Evolutionary conservation across 2,113 vertebrate species (phyloP).

Genomic region (Caracal caracal): DNA sequence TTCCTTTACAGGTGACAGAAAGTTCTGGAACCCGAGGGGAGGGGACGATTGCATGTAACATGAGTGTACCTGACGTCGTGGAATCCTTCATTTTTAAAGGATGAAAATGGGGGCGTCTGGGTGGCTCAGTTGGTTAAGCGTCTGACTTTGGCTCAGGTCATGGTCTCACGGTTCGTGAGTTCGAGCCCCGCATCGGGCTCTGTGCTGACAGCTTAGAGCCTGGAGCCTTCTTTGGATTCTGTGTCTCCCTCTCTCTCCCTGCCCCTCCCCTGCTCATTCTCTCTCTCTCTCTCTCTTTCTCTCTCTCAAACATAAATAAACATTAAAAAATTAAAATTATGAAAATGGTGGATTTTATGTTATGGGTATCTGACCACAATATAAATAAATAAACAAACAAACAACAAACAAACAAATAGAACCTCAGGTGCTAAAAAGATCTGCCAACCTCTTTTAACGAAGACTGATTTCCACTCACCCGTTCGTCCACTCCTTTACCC

Average conservation of each 20-base stretch:
- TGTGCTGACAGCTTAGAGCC: too few relatives aligned
- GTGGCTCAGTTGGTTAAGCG: too few relatives aligned
- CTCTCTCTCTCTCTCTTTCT: too few relatives aligned
- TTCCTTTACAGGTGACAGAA: not conserved
- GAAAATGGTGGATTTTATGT: not conserved
- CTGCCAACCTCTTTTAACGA: not conserved
- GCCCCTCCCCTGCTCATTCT: too few relatives aligned
- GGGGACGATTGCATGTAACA: accelerated
- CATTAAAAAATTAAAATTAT: not conserved
- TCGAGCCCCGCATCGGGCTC: too few relatives aligned
- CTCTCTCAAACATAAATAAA: too few relatives aligned
- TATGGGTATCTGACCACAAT: not conserved
- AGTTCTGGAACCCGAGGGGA: not conserved
- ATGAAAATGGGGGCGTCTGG: not conserved
- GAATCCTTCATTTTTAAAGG: not conserved
- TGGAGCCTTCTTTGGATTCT: too few relatives aligned
- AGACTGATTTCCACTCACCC: not conserved
- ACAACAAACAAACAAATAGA: not conserved
- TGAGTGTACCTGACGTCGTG: too few relatives aligned
- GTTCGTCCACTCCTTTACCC: not conserved
- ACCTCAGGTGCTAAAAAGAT: not conserved
- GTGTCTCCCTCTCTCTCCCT: too few relatives aligned
- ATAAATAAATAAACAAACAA: too few relatives aligned
- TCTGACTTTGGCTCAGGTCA: too few relatives aligned
- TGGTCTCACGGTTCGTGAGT: too few relatives aligned